Base-by-base conservation (phyloP, 2,797 vertebrate species). In the Rhabdomys pumilio region DNA sequence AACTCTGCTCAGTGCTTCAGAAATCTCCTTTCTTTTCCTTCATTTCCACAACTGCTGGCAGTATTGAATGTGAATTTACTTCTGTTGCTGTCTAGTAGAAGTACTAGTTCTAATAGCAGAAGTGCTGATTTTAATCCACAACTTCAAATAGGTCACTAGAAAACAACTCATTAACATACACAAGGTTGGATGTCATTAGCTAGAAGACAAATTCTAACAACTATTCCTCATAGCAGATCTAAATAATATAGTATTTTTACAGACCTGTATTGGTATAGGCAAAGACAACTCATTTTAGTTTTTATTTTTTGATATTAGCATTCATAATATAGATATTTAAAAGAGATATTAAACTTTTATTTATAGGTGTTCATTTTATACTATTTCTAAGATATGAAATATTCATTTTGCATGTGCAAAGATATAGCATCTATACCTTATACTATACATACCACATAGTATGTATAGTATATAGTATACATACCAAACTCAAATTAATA, bases 171-270 rank as follows among this genome's bases (percentile, higher is more conserved):
- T 79, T 59, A 88, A n/a, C 77, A 80, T 22, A 53, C 0, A 50
- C 1, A 44, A 1, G 1, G 1, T 50, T 34, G 15, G 0, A 0
- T 3, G 2, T 29, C 53, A 61, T 76, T 72, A 73, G 1, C n/a
- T 89, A 77, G 55, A 34, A 81, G 47, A 14, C 82, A 41, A 50
- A 65, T 10, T 57, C 6, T 77, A 83, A 85, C 31, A 5, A 34
- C 59, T 53, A 41, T 14, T 26, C 8, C 9, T 57, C 50, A 63
- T 6, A 73, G 13, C 1, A 89, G 13, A 63, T 44, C 5, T 63
- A 88, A 90, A 38, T 14, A 29, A 11, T 44, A 34, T 17, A 63
- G n/a, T 3, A 53, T 9, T 41, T 90, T 17, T 22, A 50, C 11
- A 85, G 41, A 93, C 53, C 19, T 26, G 53, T 72, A 34, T 34